Conservation (phyloP, 92 coral and sea anemone genomes). For the Pocillopora grandis region DNA sequence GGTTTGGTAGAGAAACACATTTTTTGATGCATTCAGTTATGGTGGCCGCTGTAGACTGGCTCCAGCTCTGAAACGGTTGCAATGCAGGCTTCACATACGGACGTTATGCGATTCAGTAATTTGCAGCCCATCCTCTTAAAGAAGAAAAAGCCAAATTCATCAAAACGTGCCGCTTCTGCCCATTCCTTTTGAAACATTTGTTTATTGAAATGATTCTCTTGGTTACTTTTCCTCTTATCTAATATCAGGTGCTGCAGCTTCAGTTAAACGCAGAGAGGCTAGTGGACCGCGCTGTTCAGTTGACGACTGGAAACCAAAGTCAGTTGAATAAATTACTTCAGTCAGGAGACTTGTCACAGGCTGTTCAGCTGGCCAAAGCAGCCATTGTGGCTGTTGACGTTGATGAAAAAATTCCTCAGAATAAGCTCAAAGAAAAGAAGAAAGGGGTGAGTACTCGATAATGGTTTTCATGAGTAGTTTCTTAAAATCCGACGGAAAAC, state of each 20-base stretch:
- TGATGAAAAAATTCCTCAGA: conserved; percentile 4
- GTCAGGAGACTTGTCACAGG: conserved; percentile 40
- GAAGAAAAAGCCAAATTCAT: too few relatives aligned
- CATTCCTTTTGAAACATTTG: too few relatives aligned
- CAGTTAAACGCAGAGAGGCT: not conserved
- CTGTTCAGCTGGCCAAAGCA: conserved; percentile 43
- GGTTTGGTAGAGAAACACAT: too few relatives aligned
- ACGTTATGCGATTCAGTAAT: too few relatives aligned
- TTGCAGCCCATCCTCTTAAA: too few relatives aligned
- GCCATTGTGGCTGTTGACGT: conserved; percentile 41
- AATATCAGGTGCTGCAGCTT: conserved; percentile 16
- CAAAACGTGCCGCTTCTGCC: too few relatives aligned
- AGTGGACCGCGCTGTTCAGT: not conserved
- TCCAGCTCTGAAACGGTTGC: too few relatives aligned
- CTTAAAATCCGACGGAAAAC: too few relatives aligned
- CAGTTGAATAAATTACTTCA: conserved; percentile 29
- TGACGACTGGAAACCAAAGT: conserved; percentile 40
- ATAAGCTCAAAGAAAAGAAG: conserved; percentile 6
- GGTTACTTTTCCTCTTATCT: not conserved
- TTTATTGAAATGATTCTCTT: not conserved
- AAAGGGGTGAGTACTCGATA: conserved; percentile 2
- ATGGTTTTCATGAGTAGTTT: too few relatives aligned
- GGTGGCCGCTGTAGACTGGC: too few relatives aligned
- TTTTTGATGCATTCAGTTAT: too few relatives aligned
- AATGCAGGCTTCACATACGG: too few relatives aligned